Base-by-base conservation (phyloP, 2,113 vertebrate genomes). In the Eptesicus fuscus region DNA sequence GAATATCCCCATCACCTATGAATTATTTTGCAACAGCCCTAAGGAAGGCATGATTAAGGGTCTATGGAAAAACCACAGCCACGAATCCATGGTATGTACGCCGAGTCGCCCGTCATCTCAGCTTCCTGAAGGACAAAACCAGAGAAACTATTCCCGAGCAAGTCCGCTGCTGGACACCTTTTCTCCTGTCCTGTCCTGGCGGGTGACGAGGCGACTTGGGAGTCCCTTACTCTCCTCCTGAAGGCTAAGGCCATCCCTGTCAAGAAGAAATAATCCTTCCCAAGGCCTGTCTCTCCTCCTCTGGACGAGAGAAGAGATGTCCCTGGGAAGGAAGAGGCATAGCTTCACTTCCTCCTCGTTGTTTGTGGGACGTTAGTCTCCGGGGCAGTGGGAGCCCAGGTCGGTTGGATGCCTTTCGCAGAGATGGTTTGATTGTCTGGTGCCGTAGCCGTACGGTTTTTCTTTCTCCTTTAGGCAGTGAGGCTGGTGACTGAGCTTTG, bases 21-120 rank as follows among this genome's bases (percentile, higher is more conserved):
- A 99, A 95, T 98, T 99, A 10, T 99, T 99, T 95, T 98, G 99
- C 93, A 99, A 96, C 91, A 99, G 99, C 80, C 99, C 99, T 1
- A 99, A 99, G 97, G 99, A 99, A 95, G 99, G 99, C 70, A 99
- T 99, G 98, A 98, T 99, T 73, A 99, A 99, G 95, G 99, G 99
- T 11, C 98, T 99, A 0, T 99, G 99, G 99, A 99, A 99, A 91
- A 99, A 99, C 94, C 99, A 99, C 98, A 99, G 98, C 89, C 99
- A 99, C 0, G 99, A 99, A 87, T 98, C 99, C 67, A 99, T 98
- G 98, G 99, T 99, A 98, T 9, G 97, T 96, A n/a, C 23, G 4
- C 63, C 0, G 7, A 40, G 9, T 18, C 16, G 1, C 9, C 16
- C 0, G 9, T 35, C 5, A 0, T 40, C n/a, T 18, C 32, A 11